These are phyloP conservation scores for Pachyrhynchus sulphureomaculatus DNA, from an alignment of 1,140 invertebrate species.

Conservation along the genomic window DNA sequence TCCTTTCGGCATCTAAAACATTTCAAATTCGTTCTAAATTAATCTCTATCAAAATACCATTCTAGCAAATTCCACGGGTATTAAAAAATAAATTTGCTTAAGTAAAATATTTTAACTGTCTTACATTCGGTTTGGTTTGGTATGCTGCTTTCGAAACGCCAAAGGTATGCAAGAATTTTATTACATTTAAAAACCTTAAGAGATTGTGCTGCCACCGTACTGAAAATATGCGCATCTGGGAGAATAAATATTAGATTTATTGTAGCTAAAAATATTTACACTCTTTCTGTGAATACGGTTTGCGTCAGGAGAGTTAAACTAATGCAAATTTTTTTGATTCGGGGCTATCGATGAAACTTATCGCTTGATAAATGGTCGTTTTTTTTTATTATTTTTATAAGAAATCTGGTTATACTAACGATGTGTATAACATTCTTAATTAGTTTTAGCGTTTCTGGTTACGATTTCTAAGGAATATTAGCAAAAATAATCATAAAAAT, in stretches of 20 bases:
- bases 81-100: background rate
- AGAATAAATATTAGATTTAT: conserved; percentile 48
- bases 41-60: too few species aligned
- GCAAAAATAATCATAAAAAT: too few species aligned
- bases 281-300: conserved; percentile 43
- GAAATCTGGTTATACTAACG: background rate
- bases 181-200: conserved; percentile 37
- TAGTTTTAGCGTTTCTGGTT: too few species aligned
- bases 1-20: too few species aligned
- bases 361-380: too few species aligned
- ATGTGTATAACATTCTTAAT: too few species aligned
- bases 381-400: too few species aligned
- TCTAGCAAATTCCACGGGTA: too few species aligned
- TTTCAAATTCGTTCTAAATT: too few species aligned
- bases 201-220: conserved; percentile 43
- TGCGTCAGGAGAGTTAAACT: conserved; percentile 35
- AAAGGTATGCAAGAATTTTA: conserved; percentile 36
- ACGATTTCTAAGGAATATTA: too few species aligned
- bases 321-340: conserved; percentile 27
- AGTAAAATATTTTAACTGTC: conserved; percentile 3
- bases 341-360: background rate
- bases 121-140: background rate
- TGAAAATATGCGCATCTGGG: conserved; percentile 44
- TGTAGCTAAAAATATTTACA: conserved; percentile 50
- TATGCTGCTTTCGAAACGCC: conserved; percentile 28